These are phyloP conservation scores for Synanthedon formicaeformis DNA, from an alignment of 2,888 invertebrate genomes.

Conservation along the genomic window DNA sequence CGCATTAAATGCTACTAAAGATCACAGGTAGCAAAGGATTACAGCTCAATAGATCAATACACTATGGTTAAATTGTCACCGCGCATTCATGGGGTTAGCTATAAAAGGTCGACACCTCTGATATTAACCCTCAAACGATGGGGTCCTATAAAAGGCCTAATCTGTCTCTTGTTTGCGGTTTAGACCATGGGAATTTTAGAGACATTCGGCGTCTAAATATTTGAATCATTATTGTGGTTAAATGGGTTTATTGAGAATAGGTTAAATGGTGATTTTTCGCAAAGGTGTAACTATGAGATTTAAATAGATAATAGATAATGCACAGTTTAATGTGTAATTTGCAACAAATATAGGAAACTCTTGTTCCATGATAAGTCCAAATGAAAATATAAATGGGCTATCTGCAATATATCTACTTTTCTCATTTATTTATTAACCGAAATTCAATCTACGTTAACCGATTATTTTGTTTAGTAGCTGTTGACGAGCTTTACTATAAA, in stretches of 20 bases:
- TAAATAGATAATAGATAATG: too few species aligned
- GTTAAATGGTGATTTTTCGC: too few species aligned
- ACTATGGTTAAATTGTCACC: constrained; percentile 33
- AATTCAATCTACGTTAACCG: too few species aligned
- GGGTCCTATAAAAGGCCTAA: constrained; percentile 18
- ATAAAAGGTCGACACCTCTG: constrained; percentile 36
- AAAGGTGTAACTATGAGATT: too few species aligned
- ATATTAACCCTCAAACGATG: constrained; percentile 37
- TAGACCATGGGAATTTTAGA: constrained; percentile 48
- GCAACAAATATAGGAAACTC: too few species aligned
- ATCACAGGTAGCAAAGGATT: constrained; percentile 26
- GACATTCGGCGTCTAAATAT: constrained; percentile 46
- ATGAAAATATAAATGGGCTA: too few species aligned
- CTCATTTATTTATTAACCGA: too few species aligned
- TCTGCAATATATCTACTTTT: too few species aligned
- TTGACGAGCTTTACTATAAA: too few species aligned
- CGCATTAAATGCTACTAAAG: constrained; percentile 5
- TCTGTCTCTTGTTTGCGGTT: constrained; percentile 19
- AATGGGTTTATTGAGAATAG: constrained; percentile 21
- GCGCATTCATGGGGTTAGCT: constrained; percentile 27
- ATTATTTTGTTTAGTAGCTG: too few species aligned
- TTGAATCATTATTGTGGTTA: constrained; percentile 36
- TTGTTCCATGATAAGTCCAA: too few species aligned
- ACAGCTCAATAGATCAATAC: constrained; percentile 16
- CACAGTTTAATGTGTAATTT: too few species aligned